Evolutionary conservation across 2,888 invertebrate genomes (phyloP).

Genomic region (Dynastes tityus): DNA sequence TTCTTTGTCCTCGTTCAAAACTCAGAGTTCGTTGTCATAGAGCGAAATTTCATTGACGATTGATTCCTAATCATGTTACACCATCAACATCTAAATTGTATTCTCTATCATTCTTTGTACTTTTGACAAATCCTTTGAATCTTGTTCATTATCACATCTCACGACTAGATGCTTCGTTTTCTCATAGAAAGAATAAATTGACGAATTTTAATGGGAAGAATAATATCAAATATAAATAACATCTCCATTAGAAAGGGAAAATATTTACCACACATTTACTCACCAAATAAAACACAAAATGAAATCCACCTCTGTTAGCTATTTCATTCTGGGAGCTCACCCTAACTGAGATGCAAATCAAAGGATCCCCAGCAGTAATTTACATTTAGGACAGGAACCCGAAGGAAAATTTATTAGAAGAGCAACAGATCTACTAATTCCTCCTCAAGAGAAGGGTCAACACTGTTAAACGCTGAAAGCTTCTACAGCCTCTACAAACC

Average conservation of each 20-base stretch:
- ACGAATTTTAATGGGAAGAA: no score
- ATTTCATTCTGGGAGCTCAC: conserved; percentile 10
- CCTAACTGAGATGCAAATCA: conserved; percentile 30
- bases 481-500: not conserved
- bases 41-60: no score
- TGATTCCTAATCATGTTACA: no score
- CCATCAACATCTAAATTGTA: no score
- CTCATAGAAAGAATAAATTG: no score
- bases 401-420: conserved; percentile 39
- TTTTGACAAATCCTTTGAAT: no score
- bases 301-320: not conserved
- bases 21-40: no score
- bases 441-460: conserved; percentile 18
- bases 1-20: no score
- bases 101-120: no score
- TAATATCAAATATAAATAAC: no score
- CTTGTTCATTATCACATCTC: no score
- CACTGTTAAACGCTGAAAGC: conserved; percentile 25
- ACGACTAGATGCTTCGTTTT: no score
- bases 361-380: conserved; percentile 27
- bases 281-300: not conserved
- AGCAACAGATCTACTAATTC: conserved; percentile 39
- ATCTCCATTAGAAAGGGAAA: not conserved
- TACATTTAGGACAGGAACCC: conserved; percentile 29
- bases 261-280: not conserved